Conservation (phyloP, 2,797 vertebrate genomes). For the Limnodromus scolopaceus region DNA sequence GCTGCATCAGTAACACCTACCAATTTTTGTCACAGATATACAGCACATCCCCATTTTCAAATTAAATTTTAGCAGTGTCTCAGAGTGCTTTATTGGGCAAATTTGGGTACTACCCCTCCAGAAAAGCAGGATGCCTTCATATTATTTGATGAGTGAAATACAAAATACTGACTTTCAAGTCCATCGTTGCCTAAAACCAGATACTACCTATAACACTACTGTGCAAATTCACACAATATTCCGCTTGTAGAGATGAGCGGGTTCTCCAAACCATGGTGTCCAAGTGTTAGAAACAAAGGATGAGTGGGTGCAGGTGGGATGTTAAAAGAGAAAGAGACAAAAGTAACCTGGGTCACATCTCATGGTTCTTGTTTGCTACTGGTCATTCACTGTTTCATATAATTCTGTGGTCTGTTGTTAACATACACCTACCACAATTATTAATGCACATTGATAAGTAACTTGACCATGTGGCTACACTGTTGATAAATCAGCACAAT, state of each 20-base stretch:
- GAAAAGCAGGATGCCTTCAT: neutral
- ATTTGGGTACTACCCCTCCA: neutral
- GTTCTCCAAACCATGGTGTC: neutral
- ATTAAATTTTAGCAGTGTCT: neutral
- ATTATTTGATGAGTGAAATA: neutral
- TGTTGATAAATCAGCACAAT: neutral
- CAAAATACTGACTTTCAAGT: neutral
- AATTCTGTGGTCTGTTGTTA: neutral
- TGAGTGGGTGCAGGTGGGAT: neutral
- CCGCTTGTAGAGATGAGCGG: neutral
- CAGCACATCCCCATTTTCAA: neutral
- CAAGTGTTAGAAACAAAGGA: neutral
- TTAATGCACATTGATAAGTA: neutral
- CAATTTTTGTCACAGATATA: neutral
- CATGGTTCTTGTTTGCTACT: neutral
- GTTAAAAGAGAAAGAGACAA: neutral
- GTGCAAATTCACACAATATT: neutral
- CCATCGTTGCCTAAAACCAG: neutral
- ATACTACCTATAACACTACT: neutral
- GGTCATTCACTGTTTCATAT: neutral
- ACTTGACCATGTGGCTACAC: too few relatives aligned
- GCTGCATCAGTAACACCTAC: neutral
- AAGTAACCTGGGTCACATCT: neutral
- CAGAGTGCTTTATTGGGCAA: neutral
- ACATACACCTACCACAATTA: accelerated